Evolutionary conservation across 2,888 invertebrate species (phyloP).

Genomic region (Dolichopus griseipennis): DNA sequence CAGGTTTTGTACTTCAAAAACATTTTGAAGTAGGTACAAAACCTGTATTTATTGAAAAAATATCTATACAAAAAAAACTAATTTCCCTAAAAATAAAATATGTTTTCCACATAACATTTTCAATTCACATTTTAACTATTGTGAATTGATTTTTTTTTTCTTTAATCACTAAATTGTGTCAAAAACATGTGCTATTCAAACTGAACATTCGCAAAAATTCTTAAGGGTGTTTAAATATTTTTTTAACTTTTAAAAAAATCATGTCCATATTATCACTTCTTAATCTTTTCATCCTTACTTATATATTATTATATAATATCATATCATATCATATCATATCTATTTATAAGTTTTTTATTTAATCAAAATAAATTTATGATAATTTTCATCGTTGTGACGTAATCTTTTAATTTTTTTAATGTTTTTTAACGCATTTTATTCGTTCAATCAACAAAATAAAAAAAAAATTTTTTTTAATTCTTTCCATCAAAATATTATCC

Average conservation of each 20-base stretch:
- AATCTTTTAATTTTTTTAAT: slow-evolving; percentile 6
- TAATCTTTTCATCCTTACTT: too few species aligned
- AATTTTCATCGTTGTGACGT: background rate
- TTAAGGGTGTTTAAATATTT: background rate
- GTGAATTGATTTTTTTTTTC: background rate
- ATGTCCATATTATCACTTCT: background rate
- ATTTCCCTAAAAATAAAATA: too few species aligned
- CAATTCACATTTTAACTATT: too few species aligned
- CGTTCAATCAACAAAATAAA: slow-evolving; percentile 1
- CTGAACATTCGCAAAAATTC: background rate
- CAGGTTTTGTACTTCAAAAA: too few species aligned
- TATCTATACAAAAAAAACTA: too few species aligned
- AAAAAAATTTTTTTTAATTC: background rate
- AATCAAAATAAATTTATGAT: background rate
- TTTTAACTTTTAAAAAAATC: background rate
- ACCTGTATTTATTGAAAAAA: too few species aligned
- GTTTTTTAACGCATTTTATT: slow-evolving; percentile 2
- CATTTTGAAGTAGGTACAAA: too few species aligned
- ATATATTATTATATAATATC: too few species aligned
- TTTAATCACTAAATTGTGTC: background rate
- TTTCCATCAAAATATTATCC: background rate
- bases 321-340: too few species aligned
- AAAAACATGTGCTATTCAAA: background rate
- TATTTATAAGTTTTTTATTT: too few species aligned
- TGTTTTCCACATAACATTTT: too few species aligned